Percentiles rank a stretch among this genome's conserved stretches.
phyloP scores from a whole-genome alignment of 2,113 vertebrate genomes.

The Apteryx owenii region DNA sequence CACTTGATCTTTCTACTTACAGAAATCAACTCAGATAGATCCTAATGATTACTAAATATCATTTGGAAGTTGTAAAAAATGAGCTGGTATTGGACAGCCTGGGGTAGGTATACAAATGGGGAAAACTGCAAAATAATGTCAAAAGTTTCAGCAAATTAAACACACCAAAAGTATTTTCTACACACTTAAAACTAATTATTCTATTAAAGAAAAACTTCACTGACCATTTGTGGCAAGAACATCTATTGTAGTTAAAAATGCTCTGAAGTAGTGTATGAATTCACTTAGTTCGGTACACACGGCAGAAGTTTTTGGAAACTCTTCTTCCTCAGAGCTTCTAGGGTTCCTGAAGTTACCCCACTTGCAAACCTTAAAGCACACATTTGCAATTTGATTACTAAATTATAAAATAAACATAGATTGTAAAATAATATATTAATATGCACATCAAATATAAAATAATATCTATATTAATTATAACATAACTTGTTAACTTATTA shows the following conservation, averaged over 20 bases:
- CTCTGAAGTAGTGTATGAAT: not conserved
- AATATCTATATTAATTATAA: not conserved
- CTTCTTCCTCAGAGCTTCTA: not conserved
- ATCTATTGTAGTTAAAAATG: not conserved
- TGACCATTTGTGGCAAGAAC: not conserved
- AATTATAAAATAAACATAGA: not conserved
- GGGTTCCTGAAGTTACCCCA: not conserved
- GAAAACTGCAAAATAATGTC: not conserved
- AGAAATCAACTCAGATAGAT: not conserved
- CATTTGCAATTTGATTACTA: not conserved
- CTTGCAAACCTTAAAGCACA: not conserved
- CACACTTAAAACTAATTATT: not conserved
- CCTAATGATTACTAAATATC: not conserved
- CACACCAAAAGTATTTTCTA: not conserved
- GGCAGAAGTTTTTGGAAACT: not conserved
- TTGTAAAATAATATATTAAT: not conserved
- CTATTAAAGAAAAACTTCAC: not conserved
- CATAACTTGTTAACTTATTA: not conserved
- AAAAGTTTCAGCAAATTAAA: not conserved
- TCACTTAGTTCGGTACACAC: rapidly evolving
- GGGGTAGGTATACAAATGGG: not conserved
- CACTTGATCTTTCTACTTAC: rapidly evolving
- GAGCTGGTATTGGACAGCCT: not conserved
- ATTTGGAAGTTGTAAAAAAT: not conserved
- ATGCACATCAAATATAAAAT: not conserved